phyloP scores from a whole-genome alignment of 2,888 invertebrate genomes.

The Ischnura elegans region DNA sequence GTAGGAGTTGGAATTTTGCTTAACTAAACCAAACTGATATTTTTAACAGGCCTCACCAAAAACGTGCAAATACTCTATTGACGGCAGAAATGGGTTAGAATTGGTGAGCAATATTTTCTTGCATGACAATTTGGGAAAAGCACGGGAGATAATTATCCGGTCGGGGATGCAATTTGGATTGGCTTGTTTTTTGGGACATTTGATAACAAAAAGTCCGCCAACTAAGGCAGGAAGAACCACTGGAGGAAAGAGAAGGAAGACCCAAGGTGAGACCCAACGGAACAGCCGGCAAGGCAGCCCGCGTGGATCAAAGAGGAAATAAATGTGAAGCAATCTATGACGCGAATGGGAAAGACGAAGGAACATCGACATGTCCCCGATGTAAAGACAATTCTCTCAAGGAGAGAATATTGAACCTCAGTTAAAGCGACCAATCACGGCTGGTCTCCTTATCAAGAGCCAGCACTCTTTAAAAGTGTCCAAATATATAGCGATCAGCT shows the following conservation, averaged over 20 bases:
- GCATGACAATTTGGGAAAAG: background rate
- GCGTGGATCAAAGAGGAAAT: background rate
- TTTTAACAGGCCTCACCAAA: no score
- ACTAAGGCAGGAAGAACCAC: background rate
- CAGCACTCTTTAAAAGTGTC: no score
- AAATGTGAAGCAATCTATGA: conserved; percentile 3
- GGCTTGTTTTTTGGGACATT: background rate
- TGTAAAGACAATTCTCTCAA: background rate
- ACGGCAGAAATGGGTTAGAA: no score
- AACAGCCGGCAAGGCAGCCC: background rate
- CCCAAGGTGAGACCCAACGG: conserved; percentile 1
- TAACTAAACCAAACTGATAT: no score
- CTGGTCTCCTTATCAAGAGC: no score
- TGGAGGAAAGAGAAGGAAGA: background rate
- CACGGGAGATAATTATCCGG: background rate
- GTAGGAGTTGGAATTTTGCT: no score
- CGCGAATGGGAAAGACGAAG: background rate
- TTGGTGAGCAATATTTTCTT: no score
- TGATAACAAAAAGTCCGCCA: background rate
- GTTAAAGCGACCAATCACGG: no score
- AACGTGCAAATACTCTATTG: no score
- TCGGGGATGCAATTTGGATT: background rate
- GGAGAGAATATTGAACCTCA: background rate
- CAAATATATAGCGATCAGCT: no score
- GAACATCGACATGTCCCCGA: background rate